These are phyloP conservation scores for Harpagifer antarcticus DNA, from an alignment of 2,797 vertebrate species.

Conservation along the genomic window DNA sequence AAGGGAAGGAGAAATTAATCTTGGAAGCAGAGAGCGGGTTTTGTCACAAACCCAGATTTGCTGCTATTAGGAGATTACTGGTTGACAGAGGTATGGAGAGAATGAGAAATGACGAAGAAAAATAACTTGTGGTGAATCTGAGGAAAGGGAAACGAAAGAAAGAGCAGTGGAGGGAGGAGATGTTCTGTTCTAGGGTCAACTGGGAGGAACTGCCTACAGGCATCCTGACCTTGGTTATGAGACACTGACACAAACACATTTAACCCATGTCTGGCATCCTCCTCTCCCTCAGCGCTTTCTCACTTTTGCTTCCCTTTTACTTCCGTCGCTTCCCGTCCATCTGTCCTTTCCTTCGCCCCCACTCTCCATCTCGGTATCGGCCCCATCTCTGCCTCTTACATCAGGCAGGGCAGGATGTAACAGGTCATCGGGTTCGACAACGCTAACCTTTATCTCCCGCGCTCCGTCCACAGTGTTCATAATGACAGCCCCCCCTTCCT, in stretches of 20 bases:
- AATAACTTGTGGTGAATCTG: conserved; percentile 37
- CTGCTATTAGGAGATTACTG: conserved; percentile 34
- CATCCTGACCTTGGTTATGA: conserved; percentile 60
- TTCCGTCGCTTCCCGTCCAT: background rate
- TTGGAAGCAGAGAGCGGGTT: conserved; percentile 6
- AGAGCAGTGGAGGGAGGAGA: background rate
- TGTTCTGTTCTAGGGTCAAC: conserved; percentile 35
- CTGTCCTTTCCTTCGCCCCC: background rate
- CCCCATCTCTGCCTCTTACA: conserved; percentile 34
- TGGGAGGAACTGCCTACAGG: conserved; percentile 56
- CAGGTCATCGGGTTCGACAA: conserved; percentile 48
- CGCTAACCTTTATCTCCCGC: conserved; percentile 61
- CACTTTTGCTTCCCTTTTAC: background rate
- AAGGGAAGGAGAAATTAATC: conserved; percentile 25
- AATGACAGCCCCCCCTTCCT: conserved; percentile 52
- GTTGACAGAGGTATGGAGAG: conserved; percentile 37
- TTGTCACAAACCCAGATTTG: conserved; percentile 41
- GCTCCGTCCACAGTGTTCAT: conserved; percentile 45
- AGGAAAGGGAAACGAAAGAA: conserved; percentile 17
- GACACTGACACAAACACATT: conserved; percentile 34
- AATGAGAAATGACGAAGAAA: conserved; percentile 17
- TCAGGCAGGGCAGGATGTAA: conserved; percentile 20
- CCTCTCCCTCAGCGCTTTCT: conserved; percentile 1
- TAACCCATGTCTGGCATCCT: conserved; percentile 39
- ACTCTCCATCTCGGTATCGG: conserved; percentile 3